Conservation (phyloP, 2,797 vertebrate genomes). For the Epinephelus coioides region DNA sequence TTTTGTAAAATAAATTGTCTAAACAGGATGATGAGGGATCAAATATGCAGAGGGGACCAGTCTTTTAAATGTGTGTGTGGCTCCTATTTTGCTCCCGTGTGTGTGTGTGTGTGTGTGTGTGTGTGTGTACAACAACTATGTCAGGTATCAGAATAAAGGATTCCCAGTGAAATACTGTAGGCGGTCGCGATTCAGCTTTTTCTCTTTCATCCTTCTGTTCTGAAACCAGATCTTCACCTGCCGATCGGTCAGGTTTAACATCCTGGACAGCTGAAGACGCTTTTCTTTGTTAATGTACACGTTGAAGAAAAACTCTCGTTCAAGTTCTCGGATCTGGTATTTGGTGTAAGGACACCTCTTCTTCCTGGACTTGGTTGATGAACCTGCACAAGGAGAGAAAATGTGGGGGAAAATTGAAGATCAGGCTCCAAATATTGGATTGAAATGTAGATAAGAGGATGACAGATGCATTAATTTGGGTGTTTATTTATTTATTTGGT, state of each 20-base stretch:
- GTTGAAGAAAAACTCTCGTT: slow-evolving; percentile 99
- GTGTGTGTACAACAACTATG: slow-evolving; percentile 15
- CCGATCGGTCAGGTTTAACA: slow-evolving; percentile 97
- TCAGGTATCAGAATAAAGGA: slow-evolving; percentile 92
- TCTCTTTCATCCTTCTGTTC: slow-evolving; percentile 99
- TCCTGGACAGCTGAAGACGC: slow-evolving; percentile 96
- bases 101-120: slow-evolving; percentile 35
- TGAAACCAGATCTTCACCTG: slow-evolving; percentile 99
- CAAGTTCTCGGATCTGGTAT: slow-evolving; percentile 99
- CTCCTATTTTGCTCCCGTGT: slow-evolving; percentile 18
- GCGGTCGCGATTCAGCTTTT: slow-evolving; percentile 98
- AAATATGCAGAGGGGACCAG: slow-evolving; percentile 28
- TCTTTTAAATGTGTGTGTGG: slow-evolving; percentile 38
- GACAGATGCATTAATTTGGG: background rate
- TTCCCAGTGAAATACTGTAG: slow-evolving; percentile 99
- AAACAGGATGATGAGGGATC: slow-evolving; percentile 3
- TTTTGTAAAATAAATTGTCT: background rate
- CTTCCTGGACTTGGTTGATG: slow-evolving; percentile 95
- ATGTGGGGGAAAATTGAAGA: background rate
- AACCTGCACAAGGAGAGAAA: slow-evolving; percentile 76
- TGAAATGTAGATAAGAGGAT: background rate
- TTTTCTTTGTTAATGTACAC: slow-evolving; percentile 99
- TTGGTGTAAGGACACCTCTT: slow-evolving; percentile 98
- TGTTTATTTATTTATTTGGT: slow-evolving; percentile 21
- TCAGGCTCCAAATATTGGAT: background rate